Percentiles rank a stretch among this genome's conserved stretches.
Evolutionary conservation across 2,888 invertebrate genomes (phyloP).

Genomic region (Diadromus collaris): DNA sequence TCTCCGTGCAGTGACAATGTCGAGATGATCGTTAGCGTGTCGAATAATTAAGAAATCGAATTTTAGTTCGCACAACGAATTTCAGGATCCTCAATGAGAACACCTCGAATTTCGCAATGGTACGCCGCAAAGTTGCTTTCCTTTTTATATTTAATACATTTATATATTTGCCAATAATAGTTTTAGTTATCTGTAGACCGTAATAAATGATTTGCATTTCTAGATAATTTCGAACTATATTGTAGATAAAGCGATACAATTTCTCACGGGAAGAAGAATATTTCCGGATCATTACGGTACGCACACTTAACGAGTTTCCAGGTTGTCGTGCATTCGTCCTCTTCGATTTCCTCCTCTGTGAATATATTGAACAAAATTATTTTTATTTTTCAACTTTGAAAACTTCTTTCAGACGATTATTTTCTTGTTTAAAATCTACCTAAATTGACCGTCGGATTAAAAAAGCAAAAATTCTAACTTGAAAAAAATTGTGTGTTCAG

Average conservation of each 20-base stretch:
- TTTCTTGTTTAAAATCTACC: slow-evolving; percentile 16
- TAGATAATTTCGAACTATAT: slow-evolving; percentile 1
- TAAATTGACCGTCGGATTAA: slow-evolving; percentile 6
- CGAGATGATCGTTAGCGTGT: slow-evolving; percentile 37
- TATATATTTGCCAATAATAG: not conserved
- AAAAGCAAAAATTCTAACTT: not conserved
- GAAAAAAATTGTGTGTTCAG: too few relatives aligned
- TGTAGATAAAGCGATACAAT: not conserved
- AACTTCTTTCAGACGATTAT: not conserved
- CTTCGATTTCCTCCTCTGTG: slow-evolving; percentile 52
- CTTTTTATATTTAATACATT: not conserved
- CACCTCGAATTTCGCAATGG: slow-evolving; percentile 23
- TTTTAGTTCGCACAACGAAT: slow-evolving; percentile 9
- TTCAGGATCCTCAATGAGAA: not conserved
- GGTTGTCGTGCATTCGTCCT: slow-evolving; percentile 65
- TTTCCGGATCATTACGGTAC: slow-evolving; percentile 64
- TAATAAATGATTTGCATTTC: not conserved
- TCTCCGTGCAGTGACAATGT: slow-evolving; percentile 14
- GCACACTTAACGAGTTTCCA: slow-evolving; percentile 67
- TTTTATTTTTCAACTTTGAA: not conserved
- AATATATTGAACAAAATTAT: slow-evolving; percentile 2
- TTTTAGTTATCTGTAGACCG: not conserved
- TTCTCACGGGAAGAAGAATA: slow-evolving; percentile 70
- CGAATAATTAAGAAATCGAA: not conserved
- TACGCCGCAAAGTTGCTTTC: not conserved